Evolutionary conservation across 2,888 invertebrate genomes (phyloP).

Genomic region (Celastrina argiolus): DNA sequence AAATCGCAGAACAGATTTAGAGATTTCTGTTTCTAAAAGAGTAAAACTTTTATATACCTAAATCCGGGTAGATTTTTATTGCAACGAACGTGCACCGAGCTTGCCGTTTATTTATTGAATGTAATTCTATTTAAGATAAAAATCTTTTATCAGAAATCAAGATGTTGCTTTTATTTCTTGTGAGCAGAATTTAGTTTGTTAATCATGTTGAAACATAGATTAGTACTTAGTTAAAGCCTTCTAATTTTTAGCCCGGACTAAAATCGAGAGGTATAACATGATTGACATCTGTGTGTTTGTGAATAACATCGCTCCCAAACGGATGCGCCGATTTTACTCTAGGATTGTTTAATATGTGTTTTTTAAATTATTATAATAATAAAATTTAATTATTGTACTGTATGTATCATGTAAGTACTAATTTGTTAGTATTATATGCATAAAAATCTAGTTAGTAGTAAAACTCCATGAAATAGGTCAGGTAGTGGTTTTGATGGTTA

Average conservation of each 20-base stretch:
- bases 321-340: no score
- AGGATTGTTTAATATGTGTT: no score
- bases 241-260: no score
- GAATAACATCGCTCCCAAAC: no score
- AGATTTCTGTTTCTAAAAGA: constrained; percentile 13
- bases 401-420: no score
- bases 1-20: constrained; percentile 18
- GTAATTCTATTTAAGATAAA: constrained; percentile 13
- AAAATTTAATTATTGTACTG: no score
- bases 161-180: neutral
- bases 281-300: no score
- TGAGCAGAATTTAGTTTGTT: neutral
- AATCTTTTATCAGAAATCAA: neutral
- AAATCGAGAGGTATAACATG: no score
- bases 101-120: constrained; percentile 10
- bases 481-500: neutral
- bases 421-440: neutral
- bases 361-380: no score
- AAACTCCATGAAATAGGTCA: neutral
- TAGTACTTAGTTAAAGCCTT: no score
- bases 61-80: constrained; percentile 13
- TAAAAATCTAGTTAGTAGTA: neutral
- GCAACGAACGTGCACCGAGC: neutral
- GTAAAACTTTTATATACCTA: constrained; percentile 16
- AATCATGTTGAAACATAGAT: no score